Percentiles rank a stretch among this genome's conserved stretches.
These are phyloP conservation scores for Anableps anableps DNA, from an alignment of 2,797 vertebrate species.

Conservation along the genomic window DNA sequence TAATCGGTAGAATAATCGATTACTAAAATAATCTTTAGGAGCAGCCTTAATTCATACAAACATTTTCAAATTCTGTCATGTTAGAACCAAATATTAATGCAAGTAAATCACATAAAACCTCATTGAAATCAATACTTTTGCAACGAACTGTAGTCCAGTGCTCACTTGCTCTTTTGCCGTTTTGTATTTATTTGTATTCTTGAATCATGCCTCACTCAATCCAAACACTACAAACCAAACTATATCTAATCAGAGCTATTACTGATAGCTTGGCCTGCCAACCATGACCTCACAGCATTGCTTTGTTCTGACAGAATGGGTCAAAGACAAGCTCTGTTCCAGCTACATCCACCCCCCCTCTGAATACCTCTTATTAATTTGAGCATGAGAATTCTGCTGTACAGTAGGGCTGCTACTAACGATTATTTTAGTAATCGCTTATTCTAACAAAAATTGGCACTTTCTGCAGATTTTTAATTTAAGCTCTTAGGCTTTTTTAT, in stretches of 20 bases:
- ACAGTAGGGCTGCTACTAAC: too few species aligned
- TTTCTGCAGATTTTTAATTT: too few species aligned
- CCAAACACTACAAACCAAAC: neutral
- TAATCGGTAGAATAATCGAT: too few species aligned
- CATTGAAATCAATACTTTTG: neutral
- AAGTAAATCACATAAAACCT: neutral
- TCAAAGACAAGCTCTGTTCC: conserved; percentile 31
- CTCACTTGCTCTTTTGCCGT: too few species aligned
- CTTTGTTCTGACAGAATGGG: conserved; percentile 37
- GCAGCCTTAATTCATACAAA: too few species aligned
- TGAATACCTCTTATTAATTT: conserved; percentile 15
- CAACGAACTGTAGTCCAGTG: neutral
- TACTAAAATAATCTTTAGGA: too few species aligned
- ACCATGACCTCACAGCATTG: conserved; percentile 59
- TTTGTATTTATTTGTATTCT: conserved; percentile 17
- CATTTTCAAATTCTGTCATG: too few species aligned
- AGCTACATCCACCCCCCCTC: conserved; percentile 18
- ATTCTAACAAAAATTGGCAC: too few species aligned
- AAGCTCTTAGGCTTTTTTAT: too few species aligned
- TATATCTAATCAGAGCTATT: conserved; percentile 30
- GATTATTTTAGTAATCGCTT: too few species aligned
- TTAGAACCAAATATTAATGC: neutral
- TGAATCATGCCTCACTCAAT: conserved; percentile 42
- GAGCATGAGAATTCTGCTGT: conserved; percentile 10
- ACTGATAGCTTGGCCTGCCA: conserved; percentile 31